These are phyloP conservation scores for Kuschelorhynchus macadamiae DNA, from an alignment of 2,888 invertebrate species.

Conservation along the genomic window DNA sequence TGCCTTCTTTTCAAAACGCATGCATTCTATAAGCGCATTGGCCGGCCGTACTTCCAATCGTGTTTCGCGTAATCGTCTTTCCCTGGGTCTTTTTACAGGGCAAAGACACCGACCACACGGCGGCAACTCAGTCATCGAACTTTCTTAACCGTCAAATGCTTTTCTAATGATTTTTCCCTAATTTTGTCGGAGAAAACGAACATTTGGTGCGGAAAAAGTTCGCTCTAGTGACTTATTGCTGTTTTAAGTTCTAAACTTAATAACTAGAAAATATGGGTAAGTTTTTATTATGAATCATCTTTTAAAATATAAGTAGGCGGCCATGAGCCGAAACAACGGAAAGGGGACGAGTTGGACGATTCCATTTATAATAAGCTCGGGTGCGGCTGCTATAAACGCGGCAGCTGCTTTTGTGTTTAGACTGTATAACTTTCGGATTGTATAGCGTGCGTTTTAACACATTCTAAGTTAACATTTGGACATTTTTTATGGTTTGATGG, in stretches of 20 bases:
- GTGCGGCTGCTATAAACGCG: not conserved
- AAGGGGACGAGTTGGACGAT: slow-evolving; percentile 17
- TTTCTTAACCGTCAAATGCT: slow-evolving; percentile 18
- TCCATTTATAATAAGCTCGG: slow-evolving; percentile 9
- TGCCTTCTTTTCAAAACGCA: slow-evolving; percentile 9
- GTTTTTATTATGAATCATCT: too few relatives aligned
- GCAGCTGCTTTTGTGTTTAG: too few relatives aligned
- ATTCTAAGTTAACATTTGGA: too few relatives aligned
- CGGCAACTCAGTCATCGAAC: slow-evolving; percentile 25
- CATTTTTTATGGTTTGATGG: too few relatives aligned
- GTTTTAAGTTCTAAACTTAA: too few relatives aligned
- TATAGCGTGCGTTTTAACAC: too few relatives aligned
- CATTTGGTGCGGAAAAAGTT: not conserved
- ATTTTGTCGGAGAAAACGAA: not conserved
- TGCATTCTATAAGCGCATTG: slow-evolving; percentile 15
- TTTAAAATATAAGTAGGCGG: slow-evolving; percentile 10
- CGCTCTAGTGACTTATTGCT: too few relatives aligned
- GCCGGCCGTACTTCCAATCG: slow-evolving; percentile 29
- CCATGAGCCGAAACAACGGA: slow-evolving; percentile 6
- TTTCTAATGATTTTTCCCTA: slow-evolving; percentile 2
- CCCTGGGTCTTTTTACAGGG: slow-evolving; percentile 36
- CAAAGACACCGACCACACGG: slow-evolving; percentile 22
- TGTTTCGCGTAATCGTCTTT: slow-evolving; percentile 15
- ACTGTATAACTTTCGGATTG: too few relatives aligned
- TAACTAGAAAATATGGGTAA: too few relatives aligned